A percentile compares a stretch with the other conserved stretches of the same genome.
Conservation (phyloP, 2,113 vertebrate species). For the Hydrochoerus hydrochaeris region DNA sequence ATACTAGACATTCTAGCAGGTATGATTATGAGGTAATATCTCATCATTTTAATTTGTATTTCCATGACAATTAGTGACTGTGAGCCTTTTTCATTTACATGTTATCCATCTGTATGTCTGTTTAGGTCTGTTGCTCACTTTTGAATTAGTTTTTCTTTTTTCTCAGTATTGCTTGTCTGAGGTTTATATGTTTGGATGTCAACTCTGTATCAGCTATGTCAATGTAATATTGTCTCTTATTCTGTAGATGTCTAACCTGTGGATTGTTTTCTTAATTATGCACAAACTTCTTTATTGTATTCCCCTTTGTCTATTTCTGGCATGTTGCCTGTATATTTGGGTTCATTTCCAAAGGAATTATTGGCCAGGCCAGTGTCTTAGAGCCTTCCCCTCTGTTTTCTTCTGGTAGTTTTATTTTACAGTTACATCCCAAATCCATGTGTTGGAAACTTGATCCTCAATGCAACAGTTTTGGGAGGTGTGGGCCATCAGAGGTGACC, state of each 20-base stretch:
- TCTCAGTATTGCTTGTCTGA: neutral
- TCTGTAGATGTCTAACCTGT: neutral
- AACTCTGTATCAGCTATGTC: neutral
- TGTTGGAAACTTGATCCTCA: neutral
- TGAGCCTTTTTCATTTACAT: neutral
- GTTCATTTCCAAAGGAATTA: neutral
- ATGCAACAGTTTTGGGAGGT: neutral
- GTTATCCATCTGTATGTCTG: neutral
- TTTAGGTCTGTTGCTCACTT: neutral
- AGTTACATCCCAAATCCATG: neutral
- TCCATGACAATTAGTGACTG: neutral
- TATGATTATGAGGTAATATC: neutral
- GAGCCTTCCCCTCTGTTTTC: neutral
- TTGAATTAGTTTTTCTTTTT: neutral
- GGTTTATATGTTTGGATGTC: neutral
- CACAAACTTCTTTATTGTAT: neutral
- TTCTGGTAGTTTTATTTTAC: neutral
- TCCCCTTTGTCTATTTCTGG: neutral
- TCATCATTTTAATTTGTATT: neutral
- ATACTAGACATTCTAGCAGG: neutral
- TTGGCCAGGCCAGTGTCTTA: neutral
- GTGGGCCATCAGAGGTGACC: too few species aligned
- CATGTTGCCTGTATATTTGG: neutral
- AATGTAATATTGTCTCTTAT: neutral
- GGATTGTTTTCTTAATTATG: neutral